Evolutionary conservation across 2,797 vertebrate genomes (phyloP).

Genomic region (Pampus argenteus): DNA sequence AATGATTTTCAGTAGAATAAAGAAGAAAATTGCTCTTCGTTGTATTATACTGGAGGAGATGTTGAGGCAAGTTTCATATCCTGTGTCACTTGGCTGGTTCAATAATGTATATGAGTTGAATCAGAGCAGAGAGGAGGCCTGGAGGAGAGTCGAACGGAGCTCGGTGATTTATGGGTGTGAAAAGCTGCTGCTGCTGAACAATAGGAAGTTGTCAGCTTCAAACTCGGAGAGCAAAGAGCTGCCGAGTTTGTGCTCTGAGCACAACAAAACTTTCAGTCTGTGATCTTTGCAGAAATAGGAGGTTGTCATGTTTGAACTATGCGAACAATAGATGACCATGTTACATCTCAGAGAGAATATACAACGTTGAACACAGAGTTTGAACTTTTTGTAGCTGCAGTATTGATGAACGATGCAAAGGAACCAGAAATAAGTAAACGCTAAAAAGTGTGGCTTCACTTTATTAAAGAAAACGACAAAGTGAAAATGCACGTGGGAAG

Average conservation of each 20-base stretch:
- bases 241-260: constrained; percentile 37
- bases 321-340: constrained; percentile 22
- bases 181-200: constrained; percentile 46
- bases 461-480: too few relatives aligned
- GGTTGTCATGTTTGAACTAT: constrained; percentile 30
- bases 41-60: constrained; percentile 35
- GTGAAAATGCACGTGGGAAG: too few relatives aligned
- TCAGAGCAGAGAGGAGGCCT: constrained; percentile 26
- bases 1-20: constrained; percentile 2
- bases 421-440: too few relatives aligned
- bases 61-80: constrained; percentile 14
- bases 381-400: constrained; percentile 1
- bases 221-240: constrained; percentile 45
- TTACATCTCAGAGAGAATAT: background rate
- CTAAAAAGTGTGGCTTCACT: too few relatives aligned
- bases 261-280: constrained; percentile 30
- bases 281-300: constrained; percentile 28
- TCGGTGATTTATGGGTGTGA: constrained; percentile 46
- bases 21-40: constrained; percentile 4
- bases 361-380: background rate
- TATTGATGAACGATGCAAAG: too few relatives aligned
- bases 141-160: constrained; percentile 18
- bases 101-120: constrained; percentile 37
- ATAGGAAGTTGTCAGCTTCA: constrained; percentile 37
- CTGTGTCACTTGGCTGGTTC: constrained; percentile 29